Percentiles rank a stretch among this genome's conserved stretches.
These are phyloP conservation scores for Pangasius sanitwongsei DNA, from an alignment of 2,797 vertebrate genomes.

Conservation along the genomic window DNA sequence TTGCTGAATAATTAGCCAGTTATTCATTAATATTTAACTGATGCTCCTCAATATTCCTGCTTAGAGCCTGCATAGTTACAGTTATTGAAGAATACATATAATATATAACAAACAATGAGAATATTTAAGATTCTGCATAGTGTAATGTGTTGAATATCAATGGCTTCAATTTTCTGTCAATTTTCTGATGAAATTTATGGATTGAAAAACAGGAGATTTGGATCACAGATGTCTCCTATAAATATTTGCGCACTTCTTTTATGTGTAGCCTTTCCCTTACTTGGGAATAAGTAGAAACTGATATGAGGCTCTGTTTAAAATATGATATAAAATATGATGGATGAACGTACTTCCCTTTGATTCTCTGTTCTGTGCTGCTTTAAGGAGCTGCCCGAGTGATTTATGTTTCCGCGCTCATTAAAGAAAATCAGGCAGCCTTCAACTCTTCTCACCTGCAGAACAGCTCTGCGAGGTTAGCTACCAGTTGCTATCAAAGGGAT, in stretches of 20 bases:
- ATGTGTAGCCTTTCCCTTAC: conserved; percentile 7
- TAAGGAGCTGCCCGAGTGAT: conserved; percentile 52
- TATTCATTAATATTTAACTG: background rate
- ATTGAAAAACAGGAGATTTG: conserved; percentile 21
- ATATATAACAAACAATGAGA: background rate
- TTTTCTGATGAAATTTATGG: conserved; percentile 5
- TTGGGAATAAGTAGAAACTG: conserved; percentile 28
- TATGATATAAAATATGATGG: conserved; percentile 58
- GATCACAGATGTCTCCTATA: conserved; percentile 33
- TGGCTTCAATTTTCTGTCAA: background rate
- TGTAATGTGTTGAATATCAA: conserved; percentile 9
- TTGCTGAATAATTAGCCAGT: background rate
- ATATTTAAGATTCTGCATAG: background rate
- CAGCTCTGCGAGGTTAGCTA: conserved; percentile 57
- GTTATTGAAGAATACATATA: background rate
- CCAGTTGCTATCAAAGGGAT: conserved; percentile 55
- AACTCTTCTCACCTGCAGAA: conserved; percentile 68
- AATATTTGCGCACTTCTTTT: conserved; percentile 26
- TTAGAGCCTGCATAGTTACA: no score
- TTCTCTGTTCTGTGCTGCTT: conserved; percentile 62
- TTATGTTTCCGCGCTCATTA: conserved; percentile 66
- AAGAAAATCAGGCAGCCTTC: conserved; percentile 60
- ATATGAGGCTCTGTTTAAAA: conserved; percentile 24
- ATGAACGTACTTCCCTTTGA: conserved; percentile 57
- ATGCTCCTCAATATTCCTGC: background rate